Base-by-base conservation (phyloP, 1,140 invertebrate genomes). In the Danaus melanippus region DNA sequence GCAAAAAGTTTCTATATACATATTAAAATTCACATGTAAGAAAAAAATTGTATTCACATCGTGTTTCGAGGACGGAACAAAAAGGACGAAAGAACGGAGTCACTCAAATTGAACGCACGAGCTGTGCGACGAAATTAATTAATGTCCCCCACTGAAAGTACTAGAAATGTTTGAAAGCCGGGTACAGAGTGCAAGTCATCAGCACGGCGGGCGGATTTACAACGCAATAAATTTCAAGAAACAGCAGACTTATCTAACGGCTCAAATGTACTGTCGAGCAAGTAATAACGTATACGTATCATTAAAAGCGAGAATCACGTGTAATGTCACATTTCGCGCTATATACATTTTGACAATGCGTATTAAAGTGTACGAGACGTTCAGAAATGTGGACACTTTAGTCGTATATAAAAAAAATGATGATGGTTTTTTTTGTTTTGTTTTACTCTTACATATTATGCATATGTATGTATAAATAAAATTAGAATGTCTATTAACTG, bases 121-220 rank as follows among this genome's bases (percentile, higher is more conserved):
- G 66, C 64, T 70, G 64, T 67, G 71, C 66, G 69, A 71, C 59
- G 60, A 79, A 84, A 86, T 82, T 84, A 84, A 86, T 86, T 82
- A 85, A 76, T 76, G 73, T 73, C 74, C 77, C 71, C 72, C 67
- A 65, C 67, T 69, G 64, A 68, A 72, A 65, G 66, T 56, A 67
- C 66, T 71, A 69, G 69, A 72, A 73, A 73, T 67, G 67, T 74
- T 80, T 76, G 74, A 79, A 79, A 74, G 70, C 66, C 66, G 66
- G 64, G 66, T 59, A 60, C 49, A 55, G 55, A 60, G 47, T 54
- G 81, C 79, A 80, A 84, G 77, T 84, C 79, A 82, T 76, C 65
- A 79, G 43, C 62, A 68, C 58, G 65, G 51, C 65, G 64, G 56
- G 48, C 67, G 66, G 74, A 80, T 81, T 81, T 80, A 79, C 73